phyloP scores from a whole-genome alignment of 2,888 invertebrate species.

The Hesperia comma region DNA sequence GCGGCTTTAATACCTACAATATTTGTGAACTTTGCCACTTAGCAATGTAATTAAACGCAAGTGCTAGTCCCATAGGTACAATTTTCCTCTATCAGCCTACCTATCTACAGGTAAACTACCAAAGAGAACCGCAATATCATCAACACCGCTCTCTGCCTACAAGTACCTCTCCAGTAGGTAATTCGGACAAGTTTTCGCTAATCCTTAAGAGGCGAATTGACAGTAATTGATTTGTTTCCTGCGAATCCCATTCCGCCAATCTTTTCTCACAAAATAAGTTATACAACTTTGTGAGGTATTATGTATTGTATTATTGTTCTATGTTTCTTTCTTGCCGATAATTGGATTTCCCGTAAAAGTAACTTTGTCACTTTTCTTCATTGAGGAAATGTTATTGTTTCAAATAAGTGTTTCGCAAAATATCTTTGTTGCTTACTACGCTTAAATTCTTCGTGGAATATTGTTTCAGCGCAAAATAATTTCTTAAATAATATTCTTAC shows the following conservation, averaged over 20 bases:
- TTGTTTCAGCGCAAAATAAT: background rate
- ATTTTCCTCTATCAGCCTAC: background rate
- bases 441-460: background rate
- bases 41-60: background rate
- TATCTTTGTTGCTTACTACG: background rate
- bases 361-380: constrained; percentile 35
- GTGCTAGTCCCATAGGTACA: background rate
- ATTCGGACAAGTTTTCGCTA: constrained; percentile 47
- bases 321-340: constrained; percentile 28
- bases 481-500: too few species aligned
- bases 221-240: constrained; percentile 67
- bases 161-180: constrained; percentile 11
- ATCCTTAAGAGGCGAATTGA: constrained; percentile 60
- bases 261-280: constrained; percentile 46
- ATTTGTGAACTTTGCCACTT: background rate
- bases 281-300: constrained; percentile 36
- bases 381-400: constrained; percentile 30
- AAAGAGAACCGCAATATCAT: constrained; percentile 62
- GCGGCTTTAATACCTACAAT: background rate
- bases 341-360: constrained; percentile 34
- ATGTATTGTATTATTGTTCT: constrained; percentile 30
- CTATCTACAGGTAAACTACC: constrained; percentile 50
- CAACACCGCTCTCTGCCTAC: constrained; percentile 53
- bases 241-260: constrained; percentile 48
- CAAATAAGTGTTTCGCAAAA: constrained; percentile 6